Percentiles rank a stretch among this genome's conserved stretches.
Evolutionary conservation across 2,888 invertebrate species (phyloP).

Genomic region (Formica aserva): DNA sequence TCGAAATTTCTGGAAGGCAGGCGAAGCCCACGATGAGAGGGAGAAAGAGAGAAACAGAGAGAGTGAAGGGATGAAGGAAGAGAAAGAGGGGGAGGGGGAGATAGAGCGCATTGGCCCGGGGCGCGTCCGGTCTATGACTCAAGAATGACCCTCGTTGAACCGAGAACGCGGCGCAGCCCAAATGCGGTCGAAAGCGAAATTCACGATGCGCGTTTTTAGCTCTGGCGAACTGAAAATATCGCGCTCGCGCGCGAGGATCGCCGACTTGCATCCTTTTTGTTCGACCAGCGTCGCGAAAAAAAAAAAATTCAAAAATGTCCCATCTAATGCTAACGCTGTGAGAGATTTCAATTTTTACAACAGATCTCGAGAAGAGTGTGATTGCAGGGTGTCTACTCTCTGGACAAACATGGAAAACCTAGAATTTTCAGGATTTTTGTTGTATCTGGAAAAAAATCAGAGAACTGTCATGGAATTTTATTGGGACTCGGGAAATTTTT

Average conservation of each 20-base stretch:
- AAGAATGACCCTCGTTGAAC: constrained; percentile 84
- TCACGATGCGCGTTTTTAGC: constrained; percentile 75
- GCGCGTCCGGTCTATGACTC: constrained; percentile 84
- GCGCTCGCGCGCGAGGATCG: constrained; percentile 46
- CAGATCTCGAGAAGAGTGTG: not conserved
- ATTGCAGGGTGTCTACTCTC: not conserved
- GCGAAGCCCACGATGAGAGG: constrained; percentile 57
- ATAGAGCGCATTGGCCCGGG: constrained; percentile 74
- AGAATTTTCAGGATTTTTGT: too few species aligned
- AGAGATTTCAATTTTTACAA: not conserved
- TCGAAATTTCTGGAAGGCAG: constrained; percentile 82
- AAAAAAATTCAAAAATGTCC: constrained; percentile 24
- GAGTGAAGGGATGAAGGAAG: constrained; percentile 12
- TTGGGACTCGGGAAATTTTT: too few species aligned
- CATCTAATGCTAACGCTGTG: not conserved
- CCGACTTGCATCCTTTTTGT: constrained; percentile 7
- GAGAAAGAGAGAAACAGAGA: constrained; percentile 41
- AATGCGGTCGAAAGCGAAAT: constrained; percentile 71
- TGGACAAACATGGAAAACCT: too few species aligned
- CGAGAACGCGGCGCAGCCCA: constrained; percentile 62
- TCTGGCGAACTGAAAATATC: constrained; percentile 73
- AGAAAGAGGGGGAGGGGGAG: constrained; percentile 50
- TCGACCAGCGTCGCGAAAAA: constrained; percentile 10
- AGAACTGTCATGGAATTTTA: too few species aligned
- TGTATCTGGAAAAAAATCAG: too few species aligned